Percentiles rank a stretch among this genome's conserved stretches.
Conservation (phyloP, 2,113 vertebrate genomes). For the Periophthalmus modestus region DNA sequence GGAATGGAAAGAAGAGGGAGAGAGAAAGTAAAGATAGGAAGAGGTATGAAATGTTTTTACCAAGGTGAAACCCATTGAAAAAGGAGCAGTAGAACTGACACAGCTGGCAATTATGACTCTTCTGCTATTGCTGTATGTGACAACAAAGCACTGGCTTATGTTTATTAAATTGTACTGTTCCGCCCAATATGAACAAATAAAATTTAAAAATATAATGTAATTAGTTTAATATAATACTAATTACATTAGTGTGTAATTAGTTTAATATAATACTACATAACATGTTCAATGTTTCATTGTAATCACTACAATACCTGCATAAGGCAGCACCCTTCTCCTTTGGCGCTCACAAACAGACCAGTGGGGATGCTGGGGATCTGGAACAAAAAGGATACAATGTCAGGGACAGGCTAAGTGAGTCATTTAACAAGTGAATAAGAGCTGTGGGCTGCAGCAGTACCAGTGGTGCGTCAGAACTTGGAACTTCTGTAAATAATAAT, state of each 20-base stretch:
- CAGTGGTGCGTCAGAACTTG: slow-evolving; percentile 59
- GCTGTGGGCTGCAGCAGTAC: slow-evolving; percentile 51
- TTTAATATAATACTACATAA: background rate
- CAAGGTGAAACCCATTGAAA: background rate
- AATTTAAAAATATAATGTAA: background rate
- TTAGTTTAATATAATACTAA: background rate
- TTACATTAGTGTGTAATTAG: no score
- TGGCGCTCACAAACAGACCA: slow-evolving; percentile 92
- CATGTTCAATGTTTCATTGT: background rate
- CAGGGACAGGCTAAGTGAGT: slow-evolving; percentile 49
- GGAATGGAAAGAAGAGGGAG: slow-evolving; percentile 34
- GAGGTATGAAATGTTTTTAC: slow-evolving; percentile 16
- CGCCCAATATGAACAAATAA: background rate
- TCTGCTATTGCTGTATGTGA: background rate
- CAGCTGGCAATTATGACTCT: background rate
- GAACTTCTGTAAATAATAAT: slow-evolving; percentile 25
- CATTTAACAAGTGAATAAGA: slow-evolving; percentile 59
- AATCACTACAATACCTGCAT: slow-evolving; percentile 86
- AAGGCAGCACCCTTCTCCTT: slow-evolving; percentile 92
- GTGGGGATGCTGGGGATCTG: slow-evolving; percentile 94
- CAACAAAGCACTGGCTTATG: background rate
- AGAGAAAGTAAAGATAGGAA: slow-evolving; percentile 13
- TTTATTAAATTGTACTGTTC: background rate
- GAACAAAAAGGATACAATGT: slow-evolving; percentile 33
- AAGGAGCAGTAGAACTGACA: no score